Percentiles rank a stretch among this genome's conserved stretches.
These are phyloP conservation scores for Hylomyscus alleni DNA, from an alignment of 2,797 vertebrate species.

Conservation along the genomic window DNA sequence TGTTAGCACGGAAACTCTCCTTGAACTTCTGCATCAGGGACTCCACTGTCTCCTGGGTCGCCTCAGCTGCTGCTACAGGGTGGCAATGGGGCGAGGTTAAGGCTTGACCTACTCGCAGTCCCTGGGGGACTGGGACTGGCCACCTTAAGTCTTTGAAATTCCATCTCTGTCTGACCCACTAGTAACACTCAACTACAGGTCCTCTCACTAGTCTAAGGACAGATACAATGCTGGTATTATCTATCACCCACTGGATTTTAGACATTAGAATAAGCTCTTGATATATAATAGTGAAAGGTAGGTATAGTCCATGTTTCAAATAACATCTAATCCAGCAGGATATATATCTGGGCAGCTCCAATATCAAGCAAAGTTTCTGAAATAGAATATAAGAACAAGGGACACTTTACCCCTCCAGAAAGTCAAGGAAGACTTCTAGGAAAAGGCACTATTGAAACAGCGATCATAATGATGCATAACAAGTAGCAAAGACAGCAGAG, in stretches of 20 bases:
- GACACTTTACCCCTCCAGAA: neutral
- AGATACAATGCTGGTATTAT: neutral
- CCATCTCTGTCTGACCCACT: slow-evolving; percentile 24
- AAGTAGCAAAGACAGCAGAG: neutral
- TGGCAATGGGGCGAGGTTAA: slow-evolving; percentile 81
- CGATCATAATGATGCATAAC: neutral
- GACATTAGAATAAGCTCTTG: neutral
- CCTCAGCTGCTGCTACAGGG: slow-evolving; percentile 90
- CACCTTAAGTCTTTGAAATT: neutral
- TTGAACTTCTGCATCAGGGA: slow-evolving; percentile 99
- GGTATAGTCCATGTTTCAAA: neutral
- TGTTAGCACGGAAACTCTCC: slow-evolving; percentile 97
- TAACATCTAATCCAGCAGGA: neutral
- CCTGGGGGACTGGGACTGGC: accelerated
- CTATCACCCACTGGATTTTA: neutral
- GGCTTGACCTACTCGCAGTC: accelerated
- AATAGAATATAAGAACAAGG: neutral
- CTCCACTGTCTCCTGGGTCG: slow-evolving; percentile 95
- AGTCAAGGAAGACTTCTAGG: neutral
- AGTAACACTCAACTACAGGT: neutral
- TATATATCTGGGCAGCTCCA: neutral
- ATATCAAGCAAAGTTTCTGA: neutral
- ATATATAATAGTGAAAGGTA: neutral
- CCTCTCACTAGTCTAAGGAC: neutral
- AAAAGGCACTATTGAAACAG: neutral